Conservation (phyloP, 2,888 invertebrate genomes). For the Ceriagrion tenellum region DNA sequence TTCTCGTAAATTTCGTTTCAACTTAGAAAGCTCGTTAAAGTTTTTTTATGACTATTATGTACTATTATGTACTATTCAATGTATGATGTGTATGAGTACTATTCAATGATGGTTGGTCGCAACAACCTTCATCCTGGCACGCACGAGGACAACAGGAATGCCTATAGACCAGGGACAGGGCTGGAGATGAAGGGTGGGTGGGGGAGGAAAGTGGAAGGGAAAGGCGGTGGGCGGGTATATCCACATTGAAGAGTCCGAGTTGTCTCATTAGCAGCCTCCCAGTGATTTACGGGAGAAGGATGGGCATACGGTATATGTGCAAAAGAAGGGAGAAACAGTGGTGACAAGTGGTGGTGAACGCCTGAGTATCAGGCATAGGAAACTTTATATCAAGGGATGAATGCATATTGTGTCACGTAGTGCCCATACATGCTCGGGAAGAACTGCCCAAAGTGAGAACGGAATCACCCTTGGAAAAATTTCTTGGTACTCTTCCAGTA, state of each 20-base stretch:
- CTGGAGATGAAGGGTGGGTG: neutral
- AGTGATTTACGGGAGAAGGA: slow-evolving; percentile 50
- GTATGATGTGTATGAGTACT: no score
- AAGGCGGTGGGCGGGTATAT: neutral
- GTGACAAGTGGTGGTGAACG: neutral
- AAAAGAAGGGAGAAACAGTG: neutral
- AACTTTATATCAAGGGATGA: neutral
- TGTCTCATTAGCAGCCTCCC: slow-evolving; percentile 62
- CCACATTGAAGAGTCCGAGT: slow-evolving; percentile 5
- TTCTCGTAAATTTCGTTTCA: neutral
- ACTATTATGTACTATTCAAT: neutral
- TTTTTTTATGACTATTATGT: neutral
- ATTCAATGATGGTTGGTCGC: neutral
- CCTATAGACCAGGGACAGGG: neutral
- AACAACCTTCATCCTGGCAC: neutral
- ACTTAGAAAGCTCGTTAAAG: neutral
- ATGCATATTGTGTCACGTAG: neutral
- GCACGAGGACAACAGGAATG: neutral
- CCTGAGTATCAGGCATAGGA: neutral
- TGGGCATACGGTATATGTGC: neutral
- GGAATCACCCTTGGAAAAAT: no score
- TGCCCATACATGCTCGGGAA: neutral
- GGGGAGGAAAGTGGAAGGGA: neutral
- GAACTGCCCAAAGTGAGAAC: no score
- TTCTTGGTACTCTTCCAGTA: no score